Evolutionary conservation across 2,797 vertebrate species (phyloP).

Genomic region (Gallinago stenura): DNA sequence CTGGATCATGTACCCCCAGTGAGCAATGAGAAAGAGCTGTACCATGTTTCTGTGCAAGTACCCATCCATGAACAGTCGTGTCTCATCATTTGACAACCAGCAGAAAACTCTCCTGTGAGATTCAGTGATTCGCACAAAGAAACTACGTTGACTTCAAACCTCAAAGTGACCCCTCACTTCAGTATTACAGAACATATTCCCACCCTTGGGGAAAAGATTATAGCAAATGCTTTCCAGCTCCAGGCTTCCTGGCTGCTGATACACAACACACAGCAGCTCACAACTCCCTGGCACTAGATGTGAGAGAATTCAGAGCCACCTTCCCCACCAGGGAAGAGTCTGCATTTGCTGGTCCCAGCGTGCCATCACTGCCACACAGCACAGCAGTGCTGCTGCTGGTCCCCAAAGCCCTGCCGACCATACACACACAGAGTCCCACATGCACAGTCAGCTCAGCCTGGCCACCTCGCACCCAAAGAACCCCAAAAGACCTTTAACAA

Average conservation of each 20-base stretch:
- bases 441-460: accelerated
- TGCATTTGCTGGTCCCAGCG: neutral
- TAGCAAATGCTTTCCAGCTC: neutral
- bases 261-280: neutral
- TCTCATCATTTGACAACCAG: neutral
- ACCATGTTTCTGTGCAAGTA: neutral
- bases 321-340: neutral
- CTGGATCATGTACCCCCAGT: neutral
- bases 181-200: neutral
- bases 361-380: neutral
- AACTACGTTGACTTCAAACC: neutral
- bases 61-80: accelerated
- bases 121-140: neutral
- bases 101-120: neutral
- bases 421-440: neutral
- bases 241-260: neutral
- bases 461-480: neutral
- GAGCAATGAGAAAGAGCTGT: neutral
- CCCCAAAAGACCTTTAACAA: neutral
- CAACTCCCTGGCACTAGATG: neutral
- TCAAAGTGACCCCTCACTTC: neutral
- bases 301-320: neutral
- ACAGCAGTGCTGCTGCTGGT: neutral
- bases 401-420: neutral
- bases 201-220: neutral